Base-by-base conservation (phyloP, 2,888 invertebrate genomes). In the Diogma glabrata region DNA sequence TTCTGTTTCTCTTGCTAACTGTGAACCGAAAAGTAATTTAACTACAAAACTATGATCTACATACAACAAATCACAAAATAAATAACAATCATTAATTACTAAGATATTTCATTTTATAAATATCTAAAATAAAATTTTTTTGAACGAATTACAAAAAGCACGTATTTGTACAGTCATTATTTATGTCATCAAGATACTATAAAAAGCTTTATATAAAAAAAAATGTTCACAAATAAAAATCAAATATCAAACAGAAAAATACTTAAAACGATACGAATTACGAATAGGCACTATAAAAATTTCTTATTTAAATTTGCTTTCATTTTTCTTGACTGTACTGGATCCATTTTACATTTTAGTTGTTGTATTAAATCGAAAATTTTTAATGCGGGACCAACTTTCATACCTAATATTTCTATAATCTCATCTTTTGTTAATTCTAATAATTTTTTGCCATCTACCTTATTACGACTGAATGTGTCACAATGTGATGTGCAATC, bases 341-440 rank as follows among this genome's bases (percentile, higher is more conserved):
- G 69, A 59, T 69, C 67, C 3, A 86, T 81, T 75, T 88, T 87
- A 67, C 82, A 83, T 73, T 90, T 91, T 50, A 94, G 75, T 66
- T 92, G 90, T 63, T 91, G 88, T 64, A 95, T 88, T 57, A 95
- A 78, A 73, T 94, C 91, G 64, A 80, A 87, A 61, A 95, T 92
- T 75, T 94, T 94, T 54, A 95, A 70, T 16, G 93, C 91, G 7
- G 94, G 94, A 2, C 94, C 94, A 53, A 95, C 92, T 76, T 93
- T 94, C 79, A 89, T 92, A 59, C 89, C 87, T 20, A 92, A 82
- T 56, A 92, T 73, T 61, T 85, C 86, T 60, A 93, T 82, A 56
- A 95, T 87, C 71, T 93, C 86, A 66, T 93, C 92, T 72, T 93
- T 91, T 48, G 84, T 84, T 53, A 95, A 72, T 57, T 81, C 78